These are phyloP conservation scores for Zosterops japonicus DNA, from an alignment of 2,113 vertebrate species.

Conservation along the genomic window DNA sequence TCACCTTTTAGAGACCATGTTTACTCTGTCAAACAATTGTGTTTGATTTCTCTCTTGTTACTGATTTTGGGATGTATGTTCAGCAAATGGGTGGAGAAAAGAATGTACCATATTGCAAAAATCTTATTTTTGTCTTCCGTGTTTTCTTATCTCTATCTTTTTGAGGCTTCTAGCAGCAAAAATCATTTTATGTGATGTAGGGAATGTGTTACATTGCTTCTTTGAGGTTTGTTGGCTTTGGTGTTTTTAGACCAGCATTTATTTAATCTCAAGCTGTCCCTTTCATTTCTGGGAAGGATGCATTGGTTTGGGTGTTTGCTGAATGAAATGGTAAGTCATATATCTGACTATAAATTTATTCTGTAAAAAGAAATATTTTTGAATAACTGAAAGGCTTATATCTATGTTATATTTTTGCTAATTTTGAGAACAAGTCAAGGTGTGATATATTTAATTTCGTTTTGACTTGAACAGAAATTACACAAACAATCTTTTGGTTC, in stretches of 20 bases:
- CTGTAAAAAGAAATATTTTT: not conserved
- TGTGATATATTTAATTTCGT: not conserved
- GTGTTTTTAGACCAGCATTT: not conserved
- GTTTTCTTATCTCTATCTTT: not conserved
- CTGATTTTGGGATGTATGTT: not conserved
- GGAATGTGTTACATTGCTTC: not conserved
- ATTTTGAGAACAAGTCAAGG: not conserved
- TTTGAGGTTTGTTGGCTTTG: not conserved
- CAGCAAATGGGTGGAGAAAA: not conserved
- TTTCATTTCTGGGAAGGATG: not conserved
- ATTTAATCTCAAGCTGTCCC: not conserved
- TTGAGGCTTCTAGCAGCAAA: not conserved
- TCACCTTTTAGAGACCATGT: not conserved
- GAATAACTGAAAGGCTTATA: not conserved
- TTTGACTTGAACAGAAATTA: slow-evolving; percentile 11
- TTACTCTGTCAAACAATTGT: not conserved
- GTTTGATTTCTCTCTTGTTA: not conserved
- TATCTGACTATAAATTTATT: not conserved
- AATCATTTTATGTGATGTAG: not conserved
- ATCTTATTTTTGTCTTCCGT: not conserved
- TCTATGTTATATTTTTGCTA: not conserved
- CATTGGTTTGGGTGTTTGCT: not conserved
- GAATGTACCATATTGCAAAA: not conserved
- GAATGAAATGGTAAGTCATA: not conserved
- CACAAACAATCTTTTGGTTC: not conserved